phyloP scores from a whole-genome alignment of 2,797 vertebrate species.

The Xiphophorus birchmanni region DNA sequence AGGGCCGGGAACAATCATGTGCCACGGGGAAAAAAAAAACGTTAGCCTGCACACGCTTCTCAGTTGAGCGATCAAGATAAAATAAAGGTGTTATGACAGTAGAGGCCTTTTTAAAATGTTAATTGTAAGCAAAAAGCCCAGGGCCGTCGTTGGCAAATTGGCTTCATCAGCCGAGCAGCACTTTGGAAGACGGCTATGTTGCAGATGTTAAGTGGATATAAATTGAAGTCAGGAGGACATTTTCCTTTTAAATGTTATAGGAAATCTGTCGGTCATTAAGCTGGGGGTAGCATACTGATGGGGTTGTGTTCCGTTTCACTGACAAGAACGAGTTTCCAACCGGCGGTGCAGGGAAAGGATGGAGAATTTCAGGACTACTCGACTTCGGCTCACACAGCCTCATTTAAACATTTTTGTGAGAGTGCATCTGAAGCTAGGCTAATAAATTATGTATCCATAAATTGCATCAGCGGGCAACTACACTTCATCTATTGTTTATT shows the following conservation, averaged over 20 bases:
- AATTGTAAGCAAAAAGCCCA: conserved; percentile 60
- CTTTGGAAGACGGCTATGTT: conserved; percentile 11
- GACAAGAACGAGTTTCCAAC: conserved; percentile 17
- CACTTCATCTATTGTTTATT: background rate
- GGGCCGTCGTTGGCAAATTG: conserved; percentile 36
- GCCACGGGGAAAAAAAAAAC: conserved; percentile 32
- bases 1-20: conserved; percentile 40
- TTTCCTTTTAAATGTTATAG: conserved; percentile 22
- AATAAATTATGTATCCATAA: background rate
- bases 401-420: conserved; percentile 29
- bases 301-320: background rate
- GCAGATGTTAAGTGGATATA: conserved; percentile 26
- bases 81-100: conserved; percentile 63
- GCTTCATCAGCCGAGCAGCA: conserved; percentile 27
- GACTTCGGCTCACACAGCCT: conserved; percentile 25
- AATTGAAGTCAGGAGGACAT: conserved; percentile 25
- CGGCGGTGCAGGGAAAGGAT: conserved; percentile 1
- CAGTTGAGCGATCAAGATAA: conserved; percentile 54
- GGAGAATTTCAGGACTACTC: conserved; percentile 30
- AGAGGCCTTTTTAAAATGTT: conserved; percentile 58
- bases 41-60: conserved; percentile 58
- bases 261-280: conserved; percentile 21
- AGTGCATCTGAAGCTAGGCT: conserved; percentile 36
- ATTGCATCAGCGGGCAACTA: background rate
- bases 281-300: conserved; percentile 1